A percentile compares a stretch with the other conserved stretches of the same genome.
Conservation (phyloP, 2,797 vertebrate genomes). For the Macropodus opercularis region DNA sequence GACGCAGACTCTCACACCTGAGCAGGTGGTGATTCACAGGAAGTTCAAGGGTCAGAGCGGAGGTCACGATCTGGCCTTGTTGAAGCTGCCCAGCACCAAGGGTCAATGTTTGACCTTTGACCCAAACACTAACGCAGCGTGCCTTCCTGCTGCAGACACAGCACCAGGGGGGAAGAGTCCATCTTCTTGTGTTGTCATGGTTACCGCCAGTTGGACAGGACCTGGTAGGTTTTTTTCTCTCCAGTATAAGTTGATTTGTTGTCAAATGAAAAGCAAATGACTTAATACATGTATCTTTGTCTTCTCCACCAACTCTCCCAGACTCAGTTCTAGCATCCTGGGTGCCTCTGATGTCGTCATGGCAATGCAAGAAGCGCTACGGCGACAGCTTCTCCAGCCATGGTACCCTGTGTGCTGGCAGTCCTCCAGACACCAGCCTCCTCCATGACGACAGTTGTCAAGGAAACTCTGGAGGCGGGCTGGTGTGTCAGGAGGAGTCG, state of each 20-base stretch:
- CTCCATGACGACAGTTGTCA: conserved; percentile 87
- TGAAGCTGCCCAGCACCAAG: conserved; percentile 85
- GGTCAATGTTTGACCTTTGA: conserved; percentile 89
- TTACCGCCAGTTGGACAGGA: conserved; percentile 88
- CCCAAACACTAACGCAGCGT: conserved; percentile 84
- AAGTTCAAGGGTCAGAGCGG: conserved; percentile 89
- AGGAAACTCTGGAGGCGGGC: conserved; percentile 90
- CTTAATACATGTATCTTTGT: too few species aligned
- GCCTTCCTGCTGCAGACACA: conserved; percentile 80
- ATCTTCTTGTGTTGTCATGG: conserved; percentile 85
- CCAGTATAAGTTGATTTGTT: neutral
- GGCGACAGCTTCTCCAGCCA: conserved; percentile 89
- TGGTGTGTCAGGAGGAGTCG: conserved; percentile 85
- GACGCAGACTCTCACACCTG: conserved; percentile 81
- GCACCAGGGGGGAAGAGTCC: conserved; percentile 71
- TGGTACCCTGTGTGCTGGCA: conserved; percentile 90
- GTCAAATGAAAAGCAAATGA: too few species aligned
- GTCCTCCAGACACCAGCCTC: conserved; percentile 86
- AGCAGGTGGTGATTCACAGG: conserved; percentile 86
- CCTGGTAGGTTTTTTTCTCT: conserved; percentile 77
- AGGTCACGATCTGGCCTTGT: conserved; percentile 89
- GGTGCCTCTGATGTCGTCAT: conserved; percentile 88
- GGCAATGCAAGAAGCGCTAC: conserved; percentile 87
- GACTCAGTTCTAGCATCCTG: conserved; percentile 88
- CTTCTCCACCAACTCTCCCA: conserved; percentile 56